Evolutionary conservation across 1,140 invertebrate genomes (phyloP).

Genomic region (Bilobella aurantiaca): DNA sequence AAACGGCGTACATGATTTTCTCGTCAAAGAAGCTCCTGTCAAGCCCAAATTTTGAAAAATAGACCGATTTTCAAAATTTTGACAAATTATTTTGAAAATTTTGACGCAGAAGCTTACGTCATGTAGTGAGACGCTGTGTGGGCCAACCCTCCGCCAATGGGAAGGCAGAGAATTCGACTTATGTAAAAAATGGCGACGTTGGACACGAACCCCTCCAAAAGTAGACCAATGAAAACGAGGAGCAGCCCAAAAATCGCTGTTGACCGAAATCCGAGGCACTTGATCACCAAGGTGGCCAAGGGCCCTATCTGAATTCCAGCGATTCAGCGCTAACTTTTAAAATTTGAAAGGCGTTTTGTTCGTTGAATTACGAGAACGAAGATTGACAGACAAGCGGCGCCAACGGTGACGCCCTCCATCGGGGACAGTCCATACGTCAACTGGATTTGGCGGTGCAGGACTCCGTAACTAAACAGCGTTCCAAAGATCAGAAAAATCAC

Average conservation of each 20-base stretch:
- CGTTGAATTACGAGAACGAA: background rate
- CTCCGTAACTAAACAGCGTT: background rate
- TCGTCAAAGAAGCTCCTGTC: slow-evolving; percentile 1
- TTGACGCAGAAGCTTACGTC: background rate
- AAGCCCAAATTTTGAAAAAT: background rate
- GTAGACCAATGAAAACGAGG: background rate
- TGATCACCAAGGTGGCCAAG: background rate
- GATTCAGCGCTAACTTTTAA: background rate
- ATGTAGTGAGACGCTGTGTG: background rate
- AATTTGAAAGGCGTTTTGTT: background rate
- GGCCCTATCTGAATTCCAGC: background rate
- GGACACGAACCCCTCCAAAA: background rate
- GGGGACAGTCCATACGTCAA: background rate
- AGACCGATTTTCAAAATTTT: background rate
- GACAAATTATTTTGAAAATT: background rate
- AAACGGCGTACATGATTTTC: background rate
- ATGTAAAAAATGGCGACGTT: background rate
- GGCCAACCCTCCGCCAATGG: slow-evolving; percentile 1
- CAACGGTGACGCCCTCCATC: background rate
- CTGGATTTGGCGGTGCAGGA: background rate
- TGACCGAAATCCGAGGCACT: background rate
- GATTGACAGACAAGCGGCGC: background rate
- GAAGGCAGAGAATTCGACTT: background rate
- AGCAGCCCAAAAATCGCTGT: background rate
- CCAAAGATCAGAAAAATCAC: background rate